These are phyloP conservation scores for Erythrocercus mccallii DNA, from an alignment of 2,113 vertebrate species.

Conservation along the genomic window DNA sequence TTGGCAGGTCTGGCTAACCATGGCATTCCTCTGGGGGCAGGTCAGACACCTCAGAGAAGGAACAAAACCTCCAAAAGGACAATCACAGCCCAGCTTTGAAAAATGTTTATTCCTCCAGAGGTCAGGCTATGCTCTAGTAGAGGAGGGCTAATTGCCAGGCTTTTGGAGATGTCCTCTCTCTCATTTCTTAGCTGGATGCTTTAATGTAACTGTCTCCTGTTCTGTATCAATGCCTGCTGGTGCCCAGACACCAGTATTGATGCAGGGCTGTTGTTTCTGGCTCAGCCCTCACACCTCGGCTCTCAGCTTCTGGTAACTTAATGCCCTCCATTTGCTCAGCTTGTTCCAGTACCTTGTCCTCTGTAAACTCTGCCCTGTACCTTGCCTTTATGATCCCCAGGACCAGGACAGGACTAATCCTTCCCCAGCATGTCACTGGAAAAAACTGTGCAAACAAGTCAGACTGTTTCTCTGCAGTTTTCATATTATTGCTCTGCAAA, in stretches of 20 bases:
- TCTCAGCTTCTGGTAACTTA: neutral
- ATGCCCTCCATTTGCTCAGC: neutral
- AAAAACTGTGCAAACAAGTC: neutral
- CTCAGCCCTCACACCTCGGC: neutral
- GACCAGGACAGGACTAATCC: neutral
- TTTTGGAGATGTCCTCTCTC: neutral
- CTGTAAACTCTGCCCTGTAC: neutral
- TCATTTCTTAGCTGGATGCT: neutral
- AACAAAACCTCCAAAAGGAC: neutral
- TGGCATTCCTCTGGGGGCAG: neutral
- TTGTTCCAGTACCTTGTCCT: neutral
- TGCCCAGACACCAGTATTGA: rapidly evolving
- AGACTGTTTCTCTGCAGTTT: neutral
- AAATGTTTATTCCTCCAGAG: neutral
- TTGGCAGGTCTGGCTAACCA: neutral
- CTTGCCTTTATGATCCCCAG: neutral
- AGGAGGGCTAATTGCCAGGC: neutral
- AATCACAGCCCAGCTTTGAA: neutral
- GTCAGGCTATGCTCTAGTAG: neutral
- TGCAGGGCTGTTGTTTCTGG: neutral
- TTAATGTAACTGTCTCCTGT: neutral
- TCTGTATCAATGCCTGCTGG: neutral
- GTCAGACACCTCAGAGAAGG: neutral
- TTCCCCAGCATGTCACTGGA: neutral
- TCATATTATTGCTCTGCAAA: neutral